Evolutionary conservation across 1,140 invertebrate genomes (phyloP).

Genomic region (Agrilus planipennis): DNA sequence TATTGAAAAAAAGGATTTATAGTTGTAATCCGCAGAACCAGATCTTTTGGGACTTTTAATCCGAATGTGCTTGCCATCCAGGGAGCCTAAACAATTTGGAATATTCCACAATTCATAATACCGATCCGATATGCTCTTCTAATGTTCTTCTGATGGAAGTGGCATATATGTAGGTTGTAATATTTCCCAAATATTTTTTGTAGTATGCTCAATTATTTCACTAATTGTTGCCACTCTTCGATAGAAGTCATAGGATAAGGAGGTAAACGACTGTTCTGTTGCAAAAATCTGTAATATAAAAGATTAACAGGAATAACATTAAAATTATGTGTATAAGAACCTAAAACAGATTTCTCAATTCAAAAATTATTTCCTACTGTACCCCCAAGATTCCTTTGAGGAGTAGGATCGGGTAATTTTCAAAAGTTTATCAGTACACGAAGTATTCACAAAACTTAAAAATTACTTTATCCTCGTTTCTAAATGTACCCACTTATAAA

Average conservation of each 20-base stretch:
- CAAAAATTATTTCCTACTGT: too few relatives aligned
- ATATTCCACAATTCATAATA: slow-evolving; percentile 22
- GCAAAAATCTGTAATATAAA: slow-evolving; percentile 11
- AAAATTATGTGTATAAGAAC: too few relatives aligned
- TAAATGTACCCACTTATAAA: too few relatives aligned
- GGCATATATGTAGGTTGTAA: slow-evolving; percentile 13
- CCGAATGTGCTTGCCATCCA: slow-evolving; percentile 36
- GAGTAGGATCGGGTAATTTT: too few relatives aligned
- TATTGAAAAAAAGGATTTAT: slow-evolving; percentile 32
- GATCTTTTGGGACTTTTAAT: slow-evolving; percentile 25
- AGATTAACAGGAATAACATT: too few relatives aligned
- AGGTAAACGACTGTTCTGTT: slow-evolving; percentile 9
- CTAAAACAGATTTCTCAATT: too few relatives aligned
- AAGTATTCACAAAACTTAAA: too few relatives aligned
- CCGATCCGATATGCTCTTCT: slow-evolving; percentile 9
- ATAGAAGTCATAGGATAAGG: slow-evolving; percentile 10
- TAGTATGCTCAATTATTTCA: slow-evolving; percentile 11
- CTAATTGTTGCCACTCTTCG: slow-evolving; percentile 13
- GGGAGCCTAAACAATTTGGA: slow-evolving; percentile 33
- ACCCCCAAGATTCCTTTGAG: too few relatives aligned
- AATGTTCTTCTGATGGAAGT: slow-evolving; percentile 10
- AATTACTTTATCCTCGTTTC: too few relatives aligned
- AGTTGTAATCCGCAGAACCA: slow-evolving; percentile 34
- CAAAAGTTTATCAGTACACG: too few relatives aligned
- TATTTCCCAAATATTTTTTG: slow-evolving; percentile 6